A percentile compares a stretch with the other conserved stretches of the same genome.
phyloP scores from a whole-genome alignment of 2,113 vertebrate species.

The Tenrec ecaudatus region DNA sequence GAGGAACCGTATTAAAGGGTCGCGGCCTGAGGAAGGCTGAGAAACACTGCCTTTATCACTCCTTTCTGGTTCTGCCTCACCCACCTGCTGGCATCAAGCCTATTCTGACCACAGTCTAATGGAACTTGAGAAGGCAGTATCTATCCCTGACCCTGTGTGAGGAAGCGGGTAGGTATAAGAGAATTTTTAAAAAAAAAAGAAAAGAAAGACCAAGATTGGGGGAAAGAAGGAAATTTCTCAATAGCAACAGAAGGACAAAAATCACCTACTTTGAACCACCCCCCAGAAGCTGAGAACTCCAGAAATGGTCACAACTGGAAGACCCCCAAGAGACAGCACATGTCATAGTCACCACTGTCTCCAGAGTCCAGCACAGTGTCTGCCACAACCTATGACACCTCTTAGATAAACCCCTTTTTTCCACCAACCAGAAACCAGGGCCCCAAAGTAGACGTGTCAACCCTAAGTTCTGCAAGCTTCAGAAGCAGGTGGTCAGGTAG shows the following conservation, averaged over 20 bases:
- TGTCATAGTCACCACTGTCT: background rate
- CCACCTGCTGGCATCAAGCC: background rate
- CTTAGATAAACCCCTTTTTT: no score
- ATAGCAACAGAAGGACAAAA: background rate
- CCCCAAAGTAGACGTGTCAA: no score
- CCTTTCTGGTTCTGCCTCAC: background rate
- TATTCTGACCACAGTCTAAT: background rate
- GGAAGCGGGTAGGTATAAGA: background rate
- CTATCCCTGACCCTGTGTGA: background rate
- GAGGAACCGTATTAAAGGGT: no score
- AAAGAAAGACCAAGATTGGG: background rate
- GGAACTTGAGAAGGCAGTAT: background rate
- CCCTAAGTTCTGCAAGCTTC: background rate
- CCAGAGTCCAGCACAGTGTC: background rate
- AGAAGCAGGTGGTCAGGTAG: background rate
- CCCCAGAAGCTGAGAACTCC: background rate
- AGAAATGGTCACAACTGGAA: background rate
- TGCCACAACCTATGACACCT: background rate
- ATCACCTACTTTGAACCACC: background rate
- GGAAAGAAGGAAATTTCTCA: background rate
- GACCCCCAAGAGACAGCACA: background rate
- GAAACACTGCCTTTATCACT: background rate
- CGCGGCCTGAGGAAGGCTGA: no score
- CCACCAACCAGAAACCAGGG: background rate
- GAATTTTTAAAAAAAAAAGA: background rate